phyloP scores from a whole-genome alignment of 2,113 vertebrate species.

The Addax nasomaculatus region DNA sequence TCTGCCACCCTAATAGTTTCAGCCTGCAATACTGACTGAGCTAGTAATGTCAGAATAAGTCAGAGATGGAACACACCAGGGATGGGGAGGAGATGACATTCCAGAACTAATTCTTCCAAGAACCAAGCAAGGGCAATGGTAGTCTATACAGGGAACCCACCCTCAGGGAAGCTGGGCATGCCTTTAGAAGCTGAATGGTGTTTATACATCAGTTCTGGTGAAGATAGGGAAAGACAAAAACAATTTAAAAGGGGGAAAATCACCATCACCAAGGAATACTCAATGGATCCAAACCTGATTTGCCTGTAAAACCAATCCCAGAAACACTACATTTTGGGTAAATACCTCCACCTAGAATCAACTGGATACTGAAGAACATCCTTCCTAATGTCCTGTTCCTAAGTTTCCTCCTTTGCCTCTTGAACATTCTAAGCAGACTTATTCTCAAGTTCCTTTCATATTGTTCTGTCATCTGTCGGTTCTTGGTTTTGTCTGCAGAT shows the following conservation, averaged over 20 bases:
- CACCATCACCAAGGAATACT: background rate
- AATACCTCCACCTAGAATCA: background rate
- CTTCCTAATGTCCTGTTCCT: background rate
- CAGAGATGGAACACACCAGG: background rate
- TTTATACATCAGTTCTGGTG: background rate
- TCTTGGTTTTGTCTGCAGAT: background rate
- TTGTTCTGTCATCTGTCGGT: background rate
- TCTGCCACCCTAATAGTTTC: background rate
- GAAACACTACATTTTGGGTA: background rate
- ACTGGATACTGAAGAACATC: background rate
- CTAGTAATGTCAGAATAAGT: background rate
- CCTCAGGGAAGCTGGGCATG: background rate
- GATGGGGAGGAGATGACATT: background rate
- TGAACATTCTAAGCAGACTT: background rate
- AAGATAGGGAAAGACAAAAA: background rate
- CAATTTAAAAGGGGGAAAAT: background rate
- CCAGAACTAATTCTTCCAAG: background rate
- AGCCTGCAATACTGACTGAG: background rate
- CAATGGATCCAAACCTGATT: background rate
- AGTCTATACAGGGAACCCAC: background rate
- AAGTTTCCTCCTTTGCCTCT: background rate
- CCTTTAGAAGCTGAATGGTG: background rate
- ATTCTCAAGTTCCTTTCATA: background rate
- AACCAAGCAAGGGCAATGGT: background rate
- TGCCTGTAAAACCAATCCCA: background rate